phyloP scores from a whole-genome alignment of 2,888 invertebrate species.

The Camptogramma bilineatum region DNA sequence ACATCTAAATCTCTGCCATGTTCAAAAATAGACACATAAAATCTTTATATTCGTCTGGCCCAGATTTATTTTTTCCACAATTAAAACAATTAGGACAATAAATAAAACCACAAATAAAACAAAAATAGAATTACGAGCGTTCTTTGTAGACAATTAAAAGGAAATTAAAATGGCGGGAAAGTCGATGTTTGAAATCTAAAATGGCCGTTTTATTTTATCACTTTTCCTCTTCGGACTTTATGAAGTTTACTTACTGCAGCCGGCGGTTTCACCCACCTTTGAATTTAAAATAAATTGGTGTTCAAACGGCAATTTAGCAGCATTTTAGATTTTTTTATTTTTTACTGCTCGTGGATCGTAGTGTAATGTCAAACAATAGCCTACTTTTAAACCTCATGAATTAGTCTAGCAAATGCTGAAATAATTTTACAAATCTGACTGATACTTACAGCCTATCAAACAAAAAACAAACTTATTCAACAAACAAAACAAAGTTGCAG shows the following conservation, averaged over 20 bases:
- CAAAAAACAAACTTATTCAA: too few relatives aligned
- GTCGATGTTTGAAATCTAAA: constrained; percentile 40
- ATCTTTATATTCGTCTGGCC: constrained; percentile 20
- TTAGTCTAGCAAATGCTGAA: too few relatives aligned
- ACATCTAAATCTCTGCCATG: background rate
- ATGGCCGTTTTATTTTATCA: constrained; percentile 43
- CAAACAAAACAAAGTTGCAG: too few relatives aligned
- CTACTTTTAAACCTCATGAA: too few relatives aligned
- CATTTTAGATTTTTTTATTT: too few relatives aligned
- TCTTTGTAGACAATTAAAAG: constrained; percentile 48
- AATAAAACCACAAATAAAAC: constrained; percentile 42
- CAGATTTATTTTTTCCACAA: constrained; percentile 2
- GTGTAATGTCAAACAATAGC: too few relatives aligned
- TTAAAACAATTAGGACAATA: constrained; percentile 25
- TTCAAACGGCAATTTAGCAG: too few relatives aligned
- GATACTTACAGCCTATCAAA: too few relatives aligned
- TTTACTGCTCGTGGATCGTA: too few relatives aligned
- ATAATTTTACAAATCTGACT: too few relatives aligned
- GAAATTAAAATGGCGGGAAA: constrained; percentile 48
- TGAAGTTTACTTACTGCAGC: constrained; percentile 20
- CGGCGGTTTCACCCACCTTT: too few relatives aligned
- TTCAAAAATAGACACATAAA: constrained; percentile 1
- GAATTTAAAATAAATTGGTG: too few relatives aligned
- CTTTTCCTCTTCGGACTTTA: constrained; percentile 42
- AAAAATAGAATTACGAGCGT: constrained; percentile 44